Base-by-base conservation (phyloP, 1,140 invertebrate species). In the Formica exsecta region DNA sequence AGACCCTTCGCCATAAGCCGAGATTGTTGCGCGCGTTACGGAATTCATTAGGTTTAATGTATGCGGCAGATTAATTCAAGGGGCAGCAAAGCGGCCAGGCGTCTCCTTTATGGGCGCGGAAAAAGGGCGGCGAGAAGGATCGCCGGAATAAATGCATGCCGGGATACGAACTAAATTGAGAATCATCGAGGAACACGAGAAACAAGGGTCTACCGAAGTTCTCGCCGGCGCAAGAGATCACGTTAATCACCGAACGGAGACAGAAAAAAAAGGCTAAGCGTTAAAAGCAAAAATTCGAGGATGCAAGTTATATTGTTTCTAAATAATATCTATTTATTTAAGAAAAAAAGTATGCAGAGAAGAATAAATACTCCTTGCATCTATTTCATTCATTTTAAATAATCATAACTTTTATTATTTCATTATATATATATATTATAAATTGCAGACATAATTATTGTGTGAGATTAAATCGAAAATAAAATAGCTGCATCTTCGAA, bases 1-100 rank as follows among this genome's bases (percentile, higher is more conserved):
- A 68, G 66, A 74, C 48, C 57, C 89, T 87, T 68, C 44, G 48
- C 38, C 8, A 19, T 19, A 16, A 83, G 38, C 41, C 70, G 36
- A 76, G 59, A 22, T 83, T 76, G 87, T 62, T 66, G 85, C 70
- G 86, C 86, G 85, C 87, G 74, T 91, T 93, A 90, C 89, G 89
- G 92, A 94, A 95, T 94, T 93, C 92, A 92, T 94, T 94, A 94
- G 76, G 73, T 86, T 92, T 92, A 93, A 94, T 86, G 86, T 93
- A 94, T 93, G 87, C 94, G 91, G 88, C 65, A 92, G 87, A 94
- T 95, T 94, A 94, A 95, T 94, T 95, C 94, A 95, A 94, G 94
- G 86, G 92, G 91, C 87, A 88, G 90, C 90, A 94, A 94, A 95
- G 92, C 92, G 94, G 92, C 93, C 89, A 87, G 89, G 89, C 88